A percentile compares a stretch with the other conserved stretches of the same genome.
These are phyloP conservation scores for Mercenaria mercenaria DNA, from an alignment of 1,140 invertebrate genomes.

Conservation along the genomic window DNA sequence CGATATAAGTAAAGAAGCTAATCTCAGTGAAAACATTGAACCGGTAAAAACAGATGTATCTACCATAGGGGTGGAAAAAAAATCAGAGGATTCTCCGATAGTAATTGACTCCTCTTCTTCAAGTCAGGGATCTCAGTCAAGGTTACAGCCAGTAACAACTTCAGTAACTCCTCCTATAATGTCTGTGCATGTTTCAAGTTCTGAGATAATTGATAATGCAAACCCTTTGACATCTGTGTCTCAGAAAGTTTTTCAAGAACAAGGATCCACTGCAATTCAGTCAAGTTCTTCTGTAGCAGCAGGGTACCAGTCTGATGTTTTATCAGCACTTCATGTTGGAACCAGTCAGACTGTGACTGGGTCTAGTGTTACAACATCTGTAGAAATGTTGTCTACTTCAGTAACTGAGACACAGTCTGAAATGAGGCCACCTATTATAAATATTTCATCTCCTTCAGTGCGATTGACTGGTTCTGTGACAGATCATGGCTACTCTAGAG, in stretches of 20 bases:
- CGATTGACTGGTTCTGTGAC: neutral
- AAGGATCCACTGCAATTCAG: neutral
- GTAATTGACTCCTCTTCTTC: neutral
- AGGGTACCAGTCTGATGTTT: neutral
- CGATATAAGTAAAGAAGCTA: neutral
- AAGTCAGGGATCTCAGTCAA: neutral
- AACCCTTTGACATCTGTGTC: no score
- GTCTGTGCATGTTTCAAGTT: neutral
- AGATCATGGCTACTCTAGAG: constrained; percentile 54
- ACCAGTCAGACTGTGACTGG: neutral
- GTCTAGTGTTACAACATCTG: neutral
- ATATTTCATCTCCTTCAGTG: neutral
- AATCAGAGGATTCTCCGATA: neutral
- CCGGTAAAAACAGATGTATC: neutral
- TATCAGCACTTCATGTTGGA: neutral
- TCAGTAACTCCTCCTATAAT: neutral
- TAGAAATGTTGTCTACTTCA: neutral
- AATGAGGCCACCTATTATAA: neutral
- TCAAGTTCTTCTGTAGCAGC: neutral
- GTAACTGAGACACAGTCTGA: neutral
- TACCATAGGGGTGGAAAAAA: neutral
- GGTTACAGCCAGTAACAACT: neutral
- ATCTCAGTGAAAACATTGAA: neutral
- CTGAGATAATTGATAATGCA: no score
- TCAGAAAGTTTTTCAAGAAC: no score